These are phyloP conservation scores for Oncopeltus fasciatus DNA, from an alignment of 1,140 invertebrate genomes.

Conservation along the genomic window DNA sequence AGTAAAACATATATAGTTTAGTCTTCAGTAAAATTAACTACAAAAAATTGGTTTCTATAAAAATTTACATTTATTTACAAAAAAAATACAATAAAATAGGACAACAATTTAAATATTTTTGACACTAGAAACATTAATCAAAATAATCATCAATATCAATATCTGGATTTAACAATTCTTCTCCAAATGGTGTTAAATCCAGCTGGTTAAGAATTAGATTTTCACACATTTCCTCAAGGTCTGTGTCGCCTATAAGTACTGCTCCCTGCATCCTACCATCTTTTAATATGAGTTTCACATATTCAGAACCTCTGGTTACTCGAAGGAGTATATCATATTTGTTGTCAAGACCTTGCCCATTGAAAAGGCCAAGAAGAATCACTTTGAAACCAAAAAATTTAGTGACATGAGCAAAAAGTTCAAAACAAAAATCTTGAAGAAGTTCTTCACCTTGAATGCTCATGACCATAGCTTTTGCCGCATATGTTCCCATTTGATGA, in stretches of 20 bases:
- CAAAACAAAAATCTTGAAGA: slow-evolving; percentile 86
- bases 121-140: slow-evolving; percentile 46
- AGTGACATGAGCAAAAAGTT: slow-evolving; percentile 92
- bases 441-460: slow-evolving; percentile 44
- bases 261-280: slow-evolving; percentile 81
- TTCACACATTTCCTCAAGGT: slow-evolving; percentile 95
- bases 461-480: slow-evolving; percentile 76
- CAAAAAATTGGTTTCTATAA: no score
- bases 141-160: slow-evolving; percentile 99
- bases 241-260: slow-evolving; percentile 90
- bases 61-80: no score
- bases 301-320: slow-evolving; percentile 69
- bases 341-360: slow-evolving; percentile 73
- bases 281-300: slow-evolving; percentile 79
- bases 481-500: slow-evolving; percentile 89
- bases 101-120: no score
- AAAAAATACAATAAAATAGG: no score
- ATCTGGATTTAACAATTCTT: slow-evolving; percentile 85
- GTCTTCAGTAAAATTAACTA: no score
- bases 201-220: slow-evolving; percentile 93
- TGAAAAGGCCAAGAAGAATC: slow-evolving; percentile 81
- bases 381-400: slow-evolving; percentile 91
- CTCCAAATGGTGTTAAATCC: slow-evolving; percentile 74
- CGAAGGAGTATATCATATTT: slow-evolving; percentile 80
- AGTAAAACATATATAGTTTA: no score